Evolutionary conservation across 2,888 invertebrate species (phyloP).

Genomic region (Cremastobaeus sp.): DNA sequence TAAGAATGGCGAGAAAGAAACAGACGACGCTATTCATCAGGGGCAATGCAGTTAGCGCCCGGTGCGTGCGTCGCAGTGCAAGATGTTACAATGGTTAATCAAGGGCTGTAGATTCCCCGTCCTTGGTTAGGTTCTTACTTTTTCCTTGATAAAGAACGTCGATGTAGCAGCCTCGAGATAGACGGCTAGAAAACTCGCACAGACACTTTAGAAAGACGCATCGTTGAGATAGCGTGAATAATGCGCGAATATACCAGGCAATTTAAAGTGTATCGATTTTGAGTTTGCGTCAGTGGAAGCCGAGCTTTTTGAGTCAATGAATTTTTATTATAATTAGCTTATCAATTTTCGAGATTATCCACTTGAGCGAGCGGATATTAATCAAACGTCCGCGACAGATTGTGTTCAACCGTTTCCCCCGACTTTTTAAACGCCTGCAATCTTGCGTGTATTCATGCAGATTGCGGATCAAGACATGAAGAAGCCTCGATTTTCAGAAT

Average conservation of each 20-base stretch:
- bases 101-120: slow-evolving; percentile 10
- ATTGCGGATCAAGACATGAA: no score
- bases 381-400: no score
- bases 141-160: slow-evolving; percentile 23
- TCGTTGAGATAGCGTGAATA: slow-evolving; percentile 22
- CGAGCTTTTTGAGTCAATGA: background rate
- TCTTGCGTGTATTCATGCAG: no score
- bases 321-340: slow-evolving; percentile 1
- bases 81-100: slow-evolving; percentile 44
- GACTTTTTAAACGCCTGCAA: no score
- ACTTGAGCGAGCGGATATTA: no score
- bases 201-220: slow-evolving; percentile 32
- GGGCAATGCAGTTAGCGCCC: slow-evolving; percentile 7
- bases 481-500: no score
- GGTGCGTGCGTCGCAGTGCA: slow-evolving; percentile 5
- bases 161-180: slow-evolving; percentile 16
- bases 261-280: slow-evolving; percentile 41
- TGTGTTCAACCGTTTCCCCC: no score
- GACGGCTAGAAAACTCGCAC: slow-evolving; percentile 18
- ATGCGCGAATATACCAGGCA: slow-evolving; percentile 13
- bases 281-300: slow-evolving; percentile 8
- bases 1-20: slow-evolving; percentile 11
- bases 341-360: no score
- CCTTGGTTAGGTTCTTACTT: background rate
- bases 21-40: slow-evolving; percentile 39